phyloP scores from a whole-genome alignment of 2,113 vertebrate species.

The Entelurus aequoreus region DNA sequence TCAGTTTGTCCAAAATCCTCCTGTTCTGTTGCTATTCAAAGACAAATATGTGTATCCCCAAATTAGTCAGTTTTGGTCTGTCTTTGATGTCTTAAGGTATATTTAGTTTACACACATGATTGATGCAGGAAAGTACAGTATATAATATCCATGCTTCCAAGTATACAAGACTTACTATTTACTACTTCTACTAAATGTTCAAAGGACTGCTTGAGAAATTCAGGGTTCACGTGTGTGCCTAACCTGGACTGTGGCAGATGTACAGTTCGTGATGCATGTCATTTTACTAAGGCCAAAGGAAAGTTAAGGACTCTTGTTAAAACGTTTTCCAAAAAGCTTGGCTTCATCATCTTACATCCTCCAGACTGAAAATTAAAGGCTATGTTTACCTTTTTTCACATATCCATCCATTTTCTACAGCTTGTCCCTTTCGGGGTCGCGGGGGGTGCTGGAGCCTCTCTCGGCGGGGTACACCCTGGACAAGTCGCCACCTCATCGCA shows the following conservation, averaged over 20 bases:
- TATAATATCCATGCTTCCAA: background rate
- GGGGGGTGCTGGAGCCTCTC: too few relatives aligned
- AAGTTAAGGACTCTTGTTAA: background rate
- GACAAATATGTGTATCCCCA: constrained; percentile 3
- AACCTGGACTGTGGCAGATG: background rate
- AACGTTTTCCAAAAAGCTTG: background rate
- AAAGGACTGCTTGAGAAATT: constrained; percentile 2
- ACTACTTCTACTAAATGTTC: constrained; percentile 6
- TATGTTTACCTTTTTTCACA: background rate
- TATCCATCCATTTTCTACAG: too few relatives aligned
- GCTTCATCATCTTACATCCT: background rate
- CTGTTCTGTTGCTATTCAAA: background rate
- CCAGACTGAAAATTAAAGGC: constrained; percentile 1
- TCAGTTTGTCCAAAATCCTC: background rate
- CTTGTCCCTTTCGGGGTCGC: too few relatives aligned
- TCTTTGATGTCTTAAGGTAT: too few relatives aligned
- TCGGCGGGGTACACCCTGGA: too few relatives aligned
- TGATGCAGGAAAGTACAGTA: too few relatives aligned
- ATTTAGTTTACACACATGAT: too few relatives aligned
- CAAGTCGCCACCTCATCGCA: too few relatives aligned
- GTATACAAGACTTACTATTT: background rate
- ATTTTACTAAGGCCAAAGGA: too few relatives aligned
- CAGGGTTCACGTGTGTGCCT: constrained; percentile 46
- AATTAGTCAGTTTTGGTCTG: too few relatives aligned
- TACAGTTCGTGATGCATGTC: background rate